phyloP scores from a whole-genome alignment of 1,140 invertebrate species.

The Microplitis mediator region DNA sequence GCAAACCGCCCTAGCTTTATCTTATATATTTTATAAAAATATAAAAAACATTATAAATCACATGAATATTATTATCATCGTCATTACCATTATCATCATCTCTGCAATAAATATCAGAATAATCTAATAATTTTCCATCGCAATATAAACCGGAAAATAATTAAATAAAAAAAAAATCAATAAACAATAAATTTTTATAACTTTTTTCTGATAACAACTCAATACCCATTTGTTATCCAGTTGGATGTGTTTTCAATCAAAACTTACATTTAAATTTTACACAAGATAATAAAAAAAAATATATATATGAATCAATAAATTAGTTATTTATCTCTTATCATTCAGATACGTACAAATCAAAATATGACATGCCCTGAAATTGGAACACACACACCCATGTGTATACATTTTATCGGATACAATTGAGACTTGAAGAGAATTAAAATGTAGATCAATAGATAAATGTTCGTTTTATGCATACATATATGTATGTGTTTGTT shows the following conservation, averaged over 20 bases:
- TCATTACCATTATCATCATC: too few relatives aligned
- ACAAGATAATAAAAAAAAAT: background rate
- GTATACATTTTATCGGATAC: slow-evolving; percentile 6
- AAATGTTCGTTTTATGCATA: background rate
- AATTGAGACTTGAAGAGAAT: slow-evolving; percentile 18
- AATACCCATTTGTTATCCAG: too few relatives aligned
- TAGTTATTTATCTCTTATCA: background rate
- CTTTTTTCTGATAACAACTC: background rate
- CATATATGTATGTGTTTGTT: background rate
- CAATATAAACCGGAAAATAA: background rate
- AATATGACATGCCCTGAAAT: background rate
- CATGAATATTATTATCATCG: too few relatives aligned
- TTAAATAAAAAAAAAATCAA: background rate
- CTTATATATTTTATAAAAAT: background rate
- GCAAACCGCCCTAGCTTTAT: background rate
- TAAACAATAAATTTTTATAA: background rate
- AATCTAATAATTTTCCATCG: too few relatives aligned
- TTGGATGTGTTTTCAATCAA: too few relatives aligned
- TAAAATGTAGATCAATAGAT: slow-evolving; percentile 15
- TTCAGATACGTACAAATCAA: slow-evolving; percentile 11
- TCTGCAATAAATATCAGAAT: too few relatives aligned
- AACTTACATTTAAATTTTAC: too few relatives aligned
- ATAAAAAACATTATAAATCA: background rate
- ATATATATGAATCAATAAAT: background rate
- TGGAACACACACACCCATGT: background rate